phyloP scores from a whole-genome alignment of 2,113 vertebrate genomes.

The Pseudonaja textilis region DNA sequence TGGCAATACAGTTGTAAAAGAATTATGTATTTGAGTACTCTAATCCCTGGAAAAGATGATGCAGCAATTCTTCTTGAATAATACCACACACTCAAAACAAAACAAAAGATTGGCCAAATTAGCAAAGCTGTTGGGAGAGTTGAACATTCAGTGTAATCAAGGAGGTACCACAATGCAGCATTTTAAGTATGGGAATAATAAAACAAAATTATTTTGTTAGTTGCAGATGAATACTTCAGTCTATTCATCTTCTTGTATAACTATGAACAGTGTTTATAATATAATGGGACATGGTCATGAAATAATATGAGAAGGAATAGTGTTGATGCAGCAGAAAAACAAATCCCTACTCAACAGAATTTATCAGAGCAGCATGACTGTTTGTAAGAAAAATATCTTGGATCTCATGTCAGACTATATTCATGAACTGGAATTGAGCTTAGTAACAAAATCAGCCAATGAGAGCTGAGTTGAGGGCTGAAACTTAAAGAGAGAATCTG shows the following conservation, averaged over 20 bases:
- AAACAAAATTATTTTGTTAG: not conserved
- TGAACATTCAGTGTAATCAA: not conserved
- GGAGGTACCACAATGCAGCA: not conserved
- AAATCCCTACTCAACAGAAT: slow-evolving; percentile 26
- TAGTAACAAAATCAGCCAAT: no score
- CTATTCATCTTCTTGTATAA: not conserved
- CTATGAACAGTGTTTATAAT: not conserved
- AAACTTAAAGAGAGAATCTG: no score
- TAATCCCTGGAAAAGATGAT: slow-evolving; percentile 19
- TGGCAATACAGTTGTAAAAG: not conserved
- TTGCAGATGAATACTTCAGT: not conserved
- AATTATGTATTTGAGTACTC: not conserved
- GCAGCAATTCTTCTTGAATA: not conserved
- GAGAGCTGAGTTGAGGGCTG: no score
- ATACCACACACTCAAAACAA: not conserved
- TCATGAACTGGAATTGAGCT: no score
- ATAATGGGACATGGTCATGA: not conserved
- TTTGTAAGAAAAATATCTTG: slow-evolving; percentile 33
- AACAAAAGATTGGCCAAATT: not conserved
- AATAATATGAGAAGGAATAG: not conserved
- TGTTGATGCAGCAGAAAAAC: not conserved
- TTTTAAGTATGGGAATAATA: not conserved
- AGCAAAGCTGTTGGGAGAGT: not conserved
- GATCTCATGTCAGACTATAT: not conserved
- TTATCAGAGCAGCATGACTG: not conserved